Evolutionary conservation across 2,888 invertebrate genomes (phyloP).

Genomic region (Volucella zonaria): DNA sequence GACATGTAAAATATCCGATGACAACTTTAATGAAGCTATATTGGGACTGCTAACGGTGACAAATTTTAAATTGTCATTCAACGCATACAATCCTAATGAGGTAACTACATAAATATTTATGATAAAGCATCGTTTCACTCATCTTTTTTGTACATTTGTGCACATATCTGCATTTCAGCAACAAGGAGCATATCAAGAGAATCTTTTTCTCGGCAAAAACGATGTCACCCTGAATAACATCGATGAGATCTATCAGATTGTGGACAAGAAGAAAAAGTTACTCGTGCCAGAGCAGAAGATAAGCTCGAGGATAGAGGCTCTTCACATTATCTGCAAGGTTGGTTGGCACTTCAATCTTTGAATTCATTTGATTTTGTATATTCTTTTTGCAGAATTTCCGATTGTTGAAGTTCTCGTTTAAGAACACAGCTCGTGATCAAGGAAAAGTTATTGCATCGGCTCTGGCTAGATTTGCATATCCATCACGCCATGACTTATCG

Average conservation of each 20-base stretch:
- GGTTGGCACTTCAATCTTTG: slow-evolving; percentile 50
- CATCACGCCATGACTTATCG: slow-evolving; percentile 91
- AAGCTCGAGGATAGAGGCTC: slow-evolving; percentile 80
- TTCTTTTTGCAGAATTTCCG: slow-evolving; percentile 90
- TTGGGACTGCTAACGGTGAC: slow-evolving; percentile 94
- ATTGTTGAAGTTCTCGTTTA: slow-evolving; percentile 93
- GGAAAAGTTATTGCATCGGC: slow-evolving; percentile 92
- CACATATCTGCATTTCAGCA: slow-evolving; percentile 65
- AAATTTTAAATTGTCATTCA: slow-evolving; percentile 95
- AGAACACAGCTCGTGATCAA: slow-evolving; percentile 90
- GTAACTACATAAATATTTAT: slow-evolving; percentile 15
- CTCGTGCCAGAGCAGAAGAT: slow-evolving; percentile 80
- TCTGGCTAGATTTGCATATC: slow-evolving; percentile 93
- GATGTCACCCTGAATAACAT: slow-evolving; percentile 82
- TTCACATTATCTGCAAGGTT: slow-evolving; percentile 81
- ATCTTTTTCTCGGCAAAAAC: slow-evolving; percentile 80
- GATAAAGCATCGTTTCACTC: not conserved
- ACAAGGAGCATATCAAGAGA: slow-evolving; percentile 79
- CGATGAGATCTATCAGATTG: slow-evolving; percentile 81
- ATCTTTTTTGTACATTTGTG: not conserved
- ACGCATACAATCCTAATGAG: slow-evolving; percentile 83
- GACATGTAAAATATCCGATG: slow-evolving; percentile 81
- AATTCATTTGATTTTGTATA: not conserved
- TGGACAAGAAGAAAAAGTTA: slow-evolving; percentile 79
- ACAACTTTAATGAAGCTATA: slow-evolving; percentile 89